Evolutionary conservation across 2,797 vertebrate species (phyloP), one percentile per base, ranked within the genome.

Genomic region (Brachyrhaphis roseni): DNA sequence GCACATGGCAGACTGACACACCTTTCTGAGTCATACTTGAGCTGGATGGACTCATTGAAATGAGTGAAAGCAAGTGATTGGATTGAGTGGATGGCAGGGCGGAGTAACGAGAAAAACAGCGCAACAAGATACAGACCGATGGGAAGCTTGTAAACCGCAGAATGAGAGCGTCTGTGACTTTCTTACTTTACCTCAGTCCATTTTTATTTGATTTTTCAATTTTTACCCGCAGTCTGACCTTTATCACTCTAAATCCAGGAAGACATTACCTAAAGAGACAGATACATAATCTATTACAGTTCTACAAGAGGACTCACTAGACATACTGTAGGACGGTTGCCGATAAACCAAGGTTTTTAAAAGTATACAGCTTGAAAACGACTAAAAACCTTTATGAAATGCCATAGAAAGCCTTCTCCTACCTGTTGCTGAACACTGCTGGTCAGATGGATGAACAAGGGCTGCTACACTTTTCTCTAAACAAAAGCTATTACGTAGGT

Each of bases 11-110:
- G 94, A 95, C 95, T 91, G 90, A 95, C 94, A 95, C 94, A 94
- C 94, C 90, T 97, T 97, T 97, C 96, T 96, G 96, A 97, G 96
- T 96, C 96, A 96, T 96, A 96, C 94, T 97, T 96, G 95, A 96
- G 94, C 93, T 91, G 90, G 87, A 96, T 95, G 95, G 93, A 93
- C 92, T 91, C 89, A 95, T 91, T 95, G 93, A 92, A 93, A 96
- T 95, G 95, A 90, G 89, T 86, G 88, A 91, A 93, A 90, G 93
- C 91, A 93, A 90, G 93, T 84, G 88, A 89, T 81, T 94, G 91
- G 93, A 92, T 88, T 86, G 88, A 78, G 91, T 93, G 92, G 92
- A 92, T 93, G 93, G 88, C 36, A 86, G 78, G 93, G 89, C 88
- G 91, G 90, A 90, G 83, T 86, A 78, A 94, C 91, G 90, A 74